A percentile compares a stretch with the other conserved stretches of the same genome.
Evolutionary conservation across 2,797 vertebrate species (phyloP).

Genomic region (Streptopelia turtur): DNA sequence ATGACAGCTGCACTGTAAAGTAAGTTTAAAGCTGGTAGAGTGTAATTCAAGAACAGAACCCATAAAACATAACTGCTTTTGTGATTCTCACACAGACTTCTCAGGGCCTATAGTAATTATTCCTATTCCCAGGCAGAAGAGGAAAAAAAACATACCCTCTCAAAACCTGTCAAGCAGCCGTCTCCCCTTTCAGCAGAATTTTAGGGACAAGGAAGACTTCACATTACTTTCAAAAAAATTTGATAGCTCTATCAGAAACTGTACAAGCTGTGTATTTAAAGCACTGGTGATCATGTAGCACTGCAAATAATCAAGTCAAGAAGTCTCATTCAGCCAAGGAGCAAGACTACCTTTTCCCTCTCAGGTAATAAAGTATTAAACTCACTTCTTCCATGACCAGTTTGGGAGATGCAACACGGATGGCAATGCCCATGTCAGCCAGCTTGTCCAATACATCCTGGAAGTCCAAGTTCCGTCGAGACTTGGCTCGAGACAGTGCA

Average conservation of each 20-base stretch:
- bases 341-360: background rate
- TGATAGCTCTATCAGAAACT: background rate
- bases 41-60: background rate
- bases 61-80: background rate
- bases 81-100: background rate
- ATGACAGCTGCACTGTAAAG: background rate
- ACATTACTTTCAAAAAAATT: background rate
- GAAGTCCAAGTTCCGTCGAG: constrained; percentile 96
- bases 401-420: constrained; percentile 96
- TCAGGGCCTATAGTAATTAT: background rate
- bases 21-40: background rate
- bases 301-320: background rate
- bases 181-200: background rate
- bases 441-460: constrained; percentile 98
- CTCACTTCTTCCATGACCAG: constrained; percentile 98
- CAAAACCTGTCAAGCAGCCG: background rate
- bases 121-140: background rate
- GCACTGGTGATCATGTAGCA: background rate
- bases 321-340: background rate
- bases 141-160: background rate
- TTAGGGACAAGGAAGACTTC: background rate
- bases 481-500: constrained; percentile 94
- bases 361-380: background rate
- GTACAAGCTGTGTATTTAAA: background rate
- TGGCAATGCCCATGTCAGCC: constrained; percentile 96